These are phyloP conservation scores for Ganaspis brasiliensis DNA, from an alignment of 2,888 invertebrate species.

Conservation along the genomic window DNA sequence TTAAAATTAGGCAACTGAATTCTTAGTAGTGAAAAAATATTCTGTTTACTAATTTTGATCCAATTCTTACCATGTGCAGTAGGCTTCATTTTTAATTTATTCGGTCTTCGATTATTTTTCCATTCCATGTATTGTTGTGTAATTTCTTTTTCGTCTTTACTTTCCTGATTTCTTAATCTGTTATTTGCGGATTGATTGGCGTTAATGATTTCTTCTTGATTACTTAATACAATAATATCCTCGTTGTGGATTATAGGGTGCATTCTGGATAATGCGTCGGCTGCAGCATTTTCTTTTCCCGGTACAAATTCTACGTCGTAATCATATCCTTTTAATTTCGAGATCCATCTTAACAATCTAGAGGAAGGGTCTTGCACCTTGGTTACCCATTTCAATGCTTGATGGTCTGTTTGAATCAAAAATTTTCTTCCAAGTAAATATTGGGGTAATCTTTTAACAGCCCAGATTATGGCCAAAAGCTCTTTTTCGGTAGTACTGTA, in stretches of 20 bases:
- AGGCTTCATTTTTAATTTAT: background rate
- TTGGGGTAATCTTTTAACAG: slow-evolving; percentile 72
- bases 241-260: background rate
- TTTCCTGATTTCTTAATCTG: background rate
- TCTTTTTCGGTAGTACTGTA: background rate
- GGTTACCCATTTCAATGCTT: slow-evolving; percentile 73
- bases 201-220: background rate
- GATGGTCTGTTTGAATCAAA: slow-evolving; percentile 73
- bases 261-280: slow-evolving; percentile 64
- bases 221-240: background rate
- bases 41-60: background rate
- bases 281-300: slow-evolving; percentile 68
- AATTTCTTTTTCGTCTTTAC: background rate
- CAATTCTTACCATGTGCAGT: background rate
- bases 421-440: slow-evolving; percentile 76
- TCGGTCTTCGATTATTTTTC: background rate
- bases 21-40: background rate
- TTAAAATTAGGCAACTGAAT: background rate
- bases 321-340: slow-evolving; percentile 71
- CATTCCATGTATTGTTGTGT: background rate
- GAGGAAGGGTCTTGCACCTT: slow-evolving; percentile 69
- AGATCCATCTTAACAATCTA: slow-evolving; percentile 68
- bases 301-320: slow-evolving; percentile 71
- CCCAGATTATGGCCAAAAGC: background rate
- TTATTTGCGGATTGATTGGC: background rate